A percentile compares a stretch with the other conserved stretches of the same genome.
phyloP scores from a whole-genome alignment of 2,113 vertebrate species.

The Nesogale talazaci region DNA sequence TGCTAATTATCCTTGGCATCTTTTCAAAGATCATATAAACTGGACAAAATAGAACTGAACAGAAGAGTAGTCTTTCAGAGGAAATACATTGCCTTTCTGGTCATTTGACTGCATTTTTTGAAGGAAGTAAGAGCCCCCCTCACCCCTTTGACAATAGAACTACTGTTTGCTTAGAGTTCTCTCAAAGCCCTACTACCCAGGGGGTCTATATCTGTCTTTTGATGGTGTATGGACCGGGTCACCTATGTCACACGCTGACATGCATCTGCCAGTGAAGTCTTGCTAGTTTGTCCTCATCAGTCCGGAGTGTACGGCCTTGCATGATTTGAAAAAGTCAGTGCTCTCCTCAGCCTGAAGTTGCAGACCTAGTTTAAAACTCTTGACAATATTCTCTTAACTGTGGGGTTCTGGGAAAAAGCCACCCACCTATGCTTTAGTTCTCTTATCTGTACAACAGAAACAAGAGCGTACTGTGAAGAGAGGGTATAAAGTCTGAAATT shows the following conservation, averaged over 20 bases:
- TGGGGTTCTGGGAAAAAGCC: neutral
- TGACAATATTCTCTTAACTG: neutral
- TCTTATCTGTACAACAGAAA: neutral
- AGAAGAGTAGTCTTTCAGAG: neutral
- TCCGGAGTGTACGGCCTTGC: neutral
- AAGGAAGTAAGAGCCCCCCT: neutral
- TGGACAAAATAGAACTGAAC: neutral
- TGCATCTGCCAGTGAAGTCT: neutral
- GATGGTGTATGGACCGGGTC: neutral
- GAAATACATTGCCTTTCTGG: neutral
- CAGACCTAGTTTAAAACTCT: neutral
- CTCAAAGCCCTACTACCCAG: neutral
- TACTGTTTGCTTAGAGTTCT: neutral
- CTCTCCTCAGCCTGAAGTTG: neutral
- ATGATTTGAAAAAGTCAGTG: slow-evolving; percentile 2
- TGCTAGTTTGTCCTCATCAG: neutral
- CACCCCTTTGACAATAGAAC: neutral
- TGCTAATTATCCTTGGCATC: neutral
- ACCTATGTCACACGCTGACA: neutral
- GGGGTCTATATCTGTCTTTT: neutral
- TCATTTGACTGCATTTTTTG: neutral
- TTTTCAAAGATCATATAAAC: neutral
- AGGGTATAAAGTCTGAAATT: neutral
- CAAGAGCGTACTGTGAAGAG: neutral
- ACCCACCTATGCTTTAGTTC: neutral